These are phyloP conservation scores for Oedothorax gibbosus DNA, from an alignment of 1,140 invertebrate species.

Conservation along the genomic window DNA sequence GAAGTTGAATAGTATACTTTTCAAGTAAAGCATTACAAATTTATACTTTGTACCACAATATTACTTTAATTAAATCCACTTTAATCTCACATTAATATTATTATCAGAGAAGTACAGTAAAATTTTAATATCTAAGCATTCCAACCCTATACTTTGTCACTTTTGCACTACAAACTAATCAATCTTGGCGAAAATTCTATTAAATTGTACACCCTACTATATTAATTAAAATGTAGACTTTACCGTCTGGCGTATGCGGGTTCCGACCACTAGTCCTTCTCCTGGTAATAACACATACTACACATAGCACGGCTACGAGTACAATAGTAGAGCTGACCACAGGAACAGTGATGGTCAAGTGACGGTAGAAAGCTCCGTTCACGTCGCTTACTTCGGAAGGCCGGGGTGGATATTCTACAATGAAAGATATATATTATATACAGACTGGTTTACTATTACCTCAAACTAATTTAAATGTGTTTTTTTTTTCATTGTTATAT, in stretches of 20 bases:
- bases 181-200: too few relatives aligned
- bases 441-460: not conserved
- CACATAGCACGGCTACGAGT: conserved; percentile 45
- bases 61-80: too few relatives aligned
- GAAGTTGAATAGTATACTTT: too few relatives aligned
- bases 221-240: not conserved
- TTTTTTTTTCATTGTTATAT: not conserved
- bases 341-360: conserved; percentile 55
- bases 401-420: conserved; percentile 49
- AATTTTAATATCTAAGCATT: too few relatives aligned
- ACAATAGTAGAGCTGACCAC: conserved; percentile 53
- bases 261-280: conserved; percentile 34
- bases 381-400: conserved; percentile 56
- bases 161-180: too few relatives aligned
- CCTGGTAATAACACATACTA: conserved; percentile 51
- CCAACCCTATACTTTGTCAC: too few relatives aligned
- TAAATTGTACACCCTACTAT: too few relatives aligned
- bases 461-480: not conserved
- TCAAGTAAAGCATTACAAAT: too few relatives aligned
- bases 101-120: too few relatives aligned
- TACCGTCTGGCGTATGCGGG: conserved; percentile 45
- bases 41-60: too few relatives aligned
- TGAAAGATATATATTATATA: too few relatives aligned
- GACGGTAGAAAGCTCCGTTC: conserved; percentile 50
- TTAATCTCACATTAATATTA: too few relatives aligned